Evolutionary conservation across 2,797 vertebrate genomes (phyloP).

Genomic region (Micrastur ruficollis): DNA sequence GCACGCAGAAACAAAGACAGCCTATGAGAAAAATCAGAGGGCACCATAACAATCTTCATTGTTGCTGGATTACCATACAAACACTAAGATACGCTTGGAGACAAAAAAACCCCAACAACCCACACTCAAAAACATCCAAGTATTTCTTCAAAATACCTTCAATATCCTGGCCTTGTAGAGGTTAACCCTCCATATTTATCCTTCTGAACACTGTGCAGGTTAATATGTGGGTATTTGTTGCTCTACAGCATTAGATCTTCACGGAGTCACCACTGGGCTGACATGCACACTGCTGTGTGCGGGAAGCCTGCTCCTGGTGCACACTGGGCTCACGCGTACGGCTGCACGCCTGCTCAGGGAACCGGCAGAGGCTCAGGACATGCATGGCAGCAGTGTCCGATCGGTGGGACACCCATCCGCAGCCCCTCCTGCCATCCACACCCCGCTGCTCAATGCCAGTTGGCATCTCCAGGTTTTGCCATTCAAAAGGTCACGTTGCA

Average conservation of each 20-base stretch:
- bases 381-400: fast-evolving
- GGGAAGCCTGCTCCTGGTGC: neutral
- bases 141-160: neutral
- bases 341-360: neutral
- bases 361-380: neutral
- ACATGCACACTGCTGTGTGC: fast-evolving
- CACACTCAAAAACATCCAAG: neutral
- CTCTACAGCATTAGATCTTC: neutral
- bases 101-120: neutral
- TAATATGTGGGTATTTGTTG: neutral
- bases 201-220: neutral
- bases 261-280: neutral
- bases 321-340: neutral
- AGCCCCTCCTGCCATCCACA: neutral
- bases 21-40: slow-evolving; percentile 20
- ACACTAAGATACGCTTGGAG: neutral
- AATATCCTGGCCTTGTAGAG: neutral
- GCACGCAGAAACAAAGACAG: neutral
- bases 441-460: neutral
- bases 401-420: fast-evolving
- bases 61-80: neutral
- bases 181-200: neutral
- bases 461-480: neutral
- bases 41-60: slow-evolving; percentile 33
- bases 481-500: neutral